Base-by-base conservation (phyloP, 2,113 vertebrate genomes). In the Pseudorasbora parva region DNA sequence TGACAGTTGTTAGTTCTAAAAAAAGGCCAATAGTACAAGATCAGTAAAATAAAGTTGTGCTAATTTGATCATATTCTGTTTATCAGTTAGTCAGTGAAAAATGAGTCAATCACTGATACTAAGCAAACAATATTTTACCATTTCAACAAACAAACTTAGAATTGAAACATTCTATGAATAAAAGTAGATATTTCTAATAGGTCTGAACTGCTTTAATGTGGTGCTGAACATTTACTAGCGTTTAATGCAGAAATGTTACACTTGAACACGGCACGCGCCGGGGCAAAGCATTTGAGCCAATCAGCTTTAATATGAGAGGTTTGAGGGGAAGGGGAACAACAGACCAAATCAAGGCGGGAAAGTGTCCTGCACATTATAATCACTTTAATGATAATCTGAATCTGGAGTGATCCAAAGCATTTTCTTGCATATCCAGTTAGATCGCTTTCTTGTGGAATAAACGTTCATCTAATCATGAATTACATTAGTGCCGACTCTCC, bases 321-420 rank as follows among this genome's bases (percentile, higher is more conserved):
- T 56, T 30, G 14, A 25, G 25, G 45, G 8, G 23, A 51, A 4
- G 30, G 15, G 71, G 12, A 74, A 23, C 23, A 49, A 27, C 7
- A 72, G 15, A 49, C 11, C n/a, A 49, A 9, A 30, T 54, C 9
- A 54, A n/a, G 19, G 25, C 5, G 11, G 27, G 25, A 27, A 9
- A 21, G 27, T 75, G 73, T 75, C 49, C 73, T 56, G 73, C 47
- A 19, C 71, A 73, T 27, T 27, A 27, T 25, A 54, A 21, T 17
- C 51, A 37, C 56, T 56, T 37, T 37, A 74, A 74, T 33, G 74
- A 57, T 76, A 41, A 51, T 76, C 51, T 37, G 33, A 56, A n/a
- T 76, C 30, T 57, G n/a, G 17, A 76, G 47, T 30, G 72, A 74
- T 51, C 45, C 19, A 10, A 3, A 30, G 17, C 51, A 75, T 1